A percentile compares a stretch with the other conserved stretches of the same genome.
phyloP scores from a whole-genome alignment of 2,888 invertebrate species.

The Oconnorella tubifera region DNA sequence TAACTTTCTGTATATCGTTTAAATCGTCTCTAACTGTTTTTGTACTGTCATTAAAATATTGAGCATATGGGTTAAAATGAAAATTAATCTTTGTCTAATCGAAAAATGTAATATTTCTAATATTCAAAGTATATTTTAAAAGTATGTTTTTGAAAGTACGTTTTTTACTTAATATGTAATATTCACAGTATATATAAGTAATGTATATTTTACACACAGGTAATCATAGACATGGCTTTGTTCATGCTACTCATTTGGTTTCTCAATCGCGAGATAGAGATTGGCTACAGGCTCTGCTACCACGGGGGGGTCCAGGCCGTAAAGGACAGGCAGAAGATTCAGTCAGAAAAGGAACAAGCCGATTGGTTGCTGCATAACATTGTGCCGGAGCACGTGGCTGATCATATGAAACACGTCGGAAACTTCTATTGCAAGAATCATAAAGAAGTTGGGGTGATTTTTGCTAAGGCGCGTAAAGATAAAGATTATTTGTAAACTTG shows the following conservation, averaged over 20 bases:
- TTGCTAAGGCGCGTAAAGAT: constrained; percentile 74
- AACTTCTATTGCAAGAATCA: constrained; percentile 85
- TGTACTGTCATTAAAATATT: no score
- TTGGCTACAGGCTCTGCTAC: constrained; percentile 81
- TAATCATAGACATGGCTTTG: constrained; percentile 76
- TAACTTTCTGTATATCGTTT: no score
- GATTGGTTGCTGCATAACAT: constrained; percentile 95
- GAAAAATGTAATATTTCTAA: no score
- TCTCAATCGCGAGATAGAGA: constrained; percentile 91
- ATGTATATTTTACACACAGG: constrained; percentile 41
- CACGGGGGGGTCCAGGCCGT: constrained; percentile 82
- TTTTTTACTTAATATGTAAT: no score
- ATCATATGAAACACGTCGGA: constrained; percentile 84
- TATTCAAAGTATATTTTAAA: no score
- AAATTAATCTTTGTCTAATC: no score
- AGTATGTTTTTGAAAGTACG: no score
- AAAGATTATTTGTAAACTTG: no score
- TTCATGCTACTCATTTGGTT: constrained; percentile 86
- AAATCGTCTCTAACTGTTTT: no score
- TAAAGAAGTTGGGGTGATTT: constrained; percentile 85
- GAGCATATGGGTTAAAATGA: no score
- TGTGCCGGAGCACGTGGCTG: constrained; percentile 84
- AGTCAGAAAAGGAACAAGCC: constrained; percentile 89
- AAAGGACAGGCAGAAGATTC: constrained; percentile 80
- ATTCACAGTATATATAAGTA: no score